Conservation (phyloP, 2,888 invertebrate genomes). For the Cheiracanthium punctorium region DNA sequence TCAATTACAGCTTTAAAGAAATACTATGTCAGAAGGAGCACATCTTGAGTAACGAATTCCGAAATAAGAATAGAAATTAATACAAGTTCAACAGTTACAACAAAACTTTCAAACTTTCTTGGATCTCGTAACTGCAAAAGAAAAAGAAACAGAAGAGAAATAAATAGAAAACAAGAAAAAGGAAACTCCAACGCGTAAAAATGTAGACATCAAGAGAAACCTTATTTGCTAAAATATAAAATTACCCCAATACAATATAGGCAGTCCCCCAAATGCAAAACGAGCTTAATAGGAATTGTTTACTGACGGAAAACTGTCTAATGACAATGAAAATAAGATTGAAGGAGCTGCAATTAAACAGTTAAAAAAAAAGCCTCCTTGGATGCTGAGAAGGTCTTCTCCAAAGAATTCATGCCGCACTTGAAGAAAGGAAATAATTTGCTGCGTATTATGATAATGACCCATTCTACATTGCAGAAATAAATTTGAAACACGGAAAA, state of each 20-base stretch:
- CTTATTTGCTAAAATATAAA: neutral
- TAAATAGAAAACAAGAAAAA: neutral
- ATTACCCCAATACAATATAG: neutral
- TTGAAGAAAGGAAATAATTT: neutral
- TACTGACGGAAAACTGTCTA: neutral
- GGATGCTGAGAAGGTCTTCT: neutral
- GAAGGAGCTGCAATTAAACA: neutral
- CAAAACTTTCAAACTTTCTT: neutral
- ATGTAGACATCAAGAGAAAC: neutral
- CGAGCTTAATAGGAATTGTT: neutral
- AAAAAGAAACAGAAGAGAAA: neutral
- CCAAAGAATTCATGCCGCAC: neutral
- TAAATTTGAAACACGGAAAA: neutral
- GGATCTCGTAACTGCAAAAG: neutral
- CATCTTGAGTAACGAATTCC: neutral
- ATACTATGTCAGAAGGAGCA: neutral
- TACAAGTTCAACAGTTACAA: neutral
- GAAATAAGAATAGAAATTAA: neutral
- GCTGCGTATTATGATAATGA: neutral
- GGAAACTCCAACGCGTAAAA: neutral
- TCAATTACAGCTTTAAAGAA: slow-evolving; percentile 1
- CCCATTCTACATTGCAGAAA: neutral
- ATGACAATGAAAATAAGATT: neutral
- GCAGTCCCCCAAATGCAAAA: neutral
- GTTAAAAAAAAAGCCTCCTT: neutral